Evolutionary conservation across 2,797 vertebrate species (phyloP), one percentile per base, ranked within the genome.

Genomic region (Sebastes cheni): DNA sequence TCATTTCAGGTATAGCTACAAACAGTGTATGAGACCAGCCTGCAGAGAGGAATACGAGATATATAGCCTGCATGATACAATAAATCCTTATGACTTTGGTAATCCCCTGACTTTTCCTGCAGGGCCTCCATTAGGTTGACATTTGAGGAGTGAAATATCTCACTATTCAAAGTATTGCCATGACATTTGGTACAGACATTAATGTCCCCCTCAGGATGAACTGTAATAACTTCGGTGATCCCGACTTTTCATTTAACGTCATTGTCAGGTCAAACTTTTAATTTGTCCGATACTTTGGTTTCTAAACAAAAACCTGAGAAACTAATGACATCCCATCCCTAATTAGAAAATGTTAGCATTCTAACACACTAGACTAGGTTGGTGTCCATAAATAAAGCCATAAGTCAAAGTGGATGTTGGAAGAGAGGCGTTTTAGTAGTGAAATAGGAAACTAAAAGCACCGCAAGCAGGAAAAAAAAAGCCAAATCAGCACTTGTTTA

Each of bases 401-500:
- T 56, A 59, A 72, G 67, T 75, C 39, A 80, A 70, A 74, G 64
- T 71, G 16, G n/a, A 72, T 70, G 25, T 55, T 46, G 25, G 27
- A 59, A 73, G 29, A 64, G 14, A 72, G 10, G 12, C 1, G 12
- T 66, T 50, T 69, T 74, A 23, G 8, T 61, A 3, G 9, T 42
- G 3, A 73, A 79, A 72, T 10, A 39, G 23, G n/a, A 80, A 65
- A 67, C 11, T 20, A 20, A 85, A 84, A 14, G 39, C 62, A 64
- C 8, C 59, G n/a, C n/a, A 80, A 67, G 75, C 30, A 39, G 30
- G 14, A 77, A 81, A 90, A 77, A 77, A 91, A 79, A 70, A 46
- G 30, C 29, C 14, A 80, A 72, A 81, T 87, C 89, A 87, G 83
- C 89, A 39, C 80, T 89, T 83, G 67, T 85, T 86, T 89, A 89